Percentiles rank a stretch among this genome's conserved stretches.
Evolutionary conservation across 2,113 vertebrate species (phyloP).

Genomic region (Loxodonta africana): DNA sequence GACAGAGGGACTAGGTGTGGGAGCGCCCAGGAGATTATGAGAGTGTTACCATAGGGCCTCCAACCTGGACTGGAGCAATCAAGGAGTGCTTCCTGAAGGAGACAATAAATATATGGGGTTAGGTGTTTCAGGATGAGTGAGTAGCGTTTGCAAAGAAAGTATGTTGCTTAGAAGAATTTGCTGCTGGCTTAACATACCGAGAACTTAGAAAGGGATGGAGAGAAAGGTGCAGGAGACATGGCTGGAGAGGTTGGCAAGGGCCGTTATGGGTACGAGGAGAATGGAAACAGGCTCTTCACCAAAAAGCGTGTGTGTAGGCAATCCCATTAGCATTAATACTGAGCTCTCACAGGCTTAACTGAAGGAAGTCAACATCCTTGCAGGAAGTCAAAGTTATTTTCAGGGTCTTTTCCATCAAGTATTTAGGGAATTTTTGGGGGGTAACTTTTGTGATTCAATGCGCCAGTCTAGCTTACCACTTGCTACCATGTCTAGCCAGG

Average conservation of each 20-base stretch:
- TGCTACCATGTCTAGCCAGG: not conserved
- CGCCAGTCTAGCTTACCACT: not conserved
- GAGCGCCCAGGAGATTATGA: not conserved
- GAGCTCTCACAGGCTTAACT: not conserved
- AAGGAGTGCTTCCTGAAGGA: slow-evolving; percentile 34
- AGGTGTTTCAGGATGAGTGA: not conserved
- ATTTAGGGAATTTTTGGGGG: not conserved
- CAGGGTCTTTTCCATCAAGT: not conserved
- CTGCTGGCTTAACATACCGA: not conserved
- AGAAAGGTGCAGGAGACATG: not conserved
- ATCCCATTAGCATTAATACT: not conserved
- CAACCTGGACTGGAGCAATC: not conserved
- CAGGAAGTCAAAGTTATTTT: not conserved
- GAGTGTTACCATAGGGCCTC: not conserved
- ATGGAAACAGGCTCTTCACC: not conserved
- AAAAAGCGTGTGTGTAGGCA: too few relatives aligned
- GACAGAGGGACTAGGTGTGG: not conserved
- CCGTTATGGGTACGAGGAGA: not conserved
- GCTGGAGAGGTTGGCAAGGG: not conserved
- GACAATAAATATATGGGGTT: not conserved
- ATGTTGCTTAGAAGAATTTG: not conserved
- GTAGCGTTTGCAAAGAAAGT: not conserved
- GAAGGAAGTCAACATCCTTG: not conserved
- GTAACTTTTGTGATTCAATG: not conserved
- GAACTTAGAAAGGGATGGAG: not conserved